Conservation (phyloP, 2,113 vertebrate genomes). For the Ammodytes marinus region DNA sequence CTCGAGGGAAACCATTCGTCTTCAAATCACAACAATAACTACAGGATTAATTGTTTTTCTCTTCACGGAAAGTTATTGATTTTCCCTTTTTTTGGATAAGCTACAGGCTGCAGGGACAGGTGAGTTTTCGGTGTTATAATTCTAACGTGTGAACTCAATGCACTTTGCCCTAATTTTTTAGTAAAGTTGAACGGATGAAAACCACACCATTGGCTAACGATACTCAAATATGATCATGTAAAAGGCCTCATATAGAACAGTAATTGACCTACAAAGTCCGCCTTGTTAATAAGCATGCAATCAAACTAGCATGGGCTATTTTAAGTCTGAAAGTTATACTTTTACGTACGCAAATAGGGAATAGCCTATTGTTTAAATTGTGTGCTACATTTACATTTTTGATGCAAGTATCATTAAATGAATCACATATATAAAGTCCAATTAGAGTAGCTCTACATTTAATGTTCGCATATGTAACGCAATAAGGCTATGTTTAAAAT, state of each 20-base stretch:
- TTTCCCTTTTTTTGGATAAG: not conserved
- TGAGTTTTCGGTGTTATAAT: slow-evolving; percentile 20
- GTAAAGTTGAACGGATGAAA: not conserved
- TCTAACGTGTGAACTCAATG: not conserved
- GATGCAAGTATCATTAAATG: not conserved
- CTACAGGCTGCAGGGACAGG: slow-evolving; percentile 24
- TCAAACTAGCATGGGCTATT: not conserved
- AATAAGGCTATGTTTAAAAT: not conserved
- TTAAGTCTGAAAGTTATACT: no score
- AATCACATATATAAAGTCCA: not conserved
- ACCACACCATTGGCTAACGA: not conserved
- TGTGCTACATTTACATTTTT: no score
- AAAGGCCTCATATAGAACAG: not conserved
- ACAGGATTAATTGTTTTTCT: not conserved
- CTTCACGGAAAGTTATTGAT: slow-evolving; percentile 5
- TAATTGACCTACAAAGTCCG: not conserved
- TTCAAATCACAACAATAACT: no score
- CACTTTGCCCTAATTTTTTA: not conserved
- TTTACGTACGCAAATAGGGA: not conserved
- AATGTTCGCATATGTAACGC: not conserved
- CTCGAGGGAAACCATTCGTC: fast-evolving
- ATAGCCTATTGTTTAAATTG: no score
- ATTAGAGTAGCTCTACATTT: not conserved
- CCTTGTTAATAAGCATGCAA: not conserved
- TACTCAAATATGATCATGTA: not conserved